Base-by-base conservation (phyloP, 2,113 vertebrate genomes). In the Grus americana region DNA sequence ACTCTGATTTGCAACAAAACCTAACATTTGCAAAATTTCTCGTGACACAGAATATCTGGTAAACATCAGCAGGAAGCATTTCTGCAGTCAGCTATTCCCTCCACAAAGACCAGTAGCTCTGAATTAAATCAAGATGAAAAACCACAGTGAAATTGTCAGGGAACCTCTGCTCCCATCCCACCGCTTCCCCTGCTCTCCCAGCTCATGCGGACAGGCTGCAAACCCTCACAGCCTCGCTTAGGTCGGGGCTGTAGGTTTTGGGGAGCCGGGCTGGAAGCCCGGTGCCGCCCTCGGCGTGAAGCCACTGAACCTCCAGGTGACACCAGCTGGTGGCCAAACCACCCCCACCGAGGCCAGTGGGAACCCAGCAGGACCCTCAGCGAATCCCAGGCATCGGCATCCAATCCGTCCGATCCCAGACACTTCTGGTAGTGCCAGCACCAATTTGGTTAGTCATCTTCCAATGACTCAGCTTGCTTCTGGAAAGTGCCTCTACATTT, bases 101-200 rank as follows among this genome's bases (percentile, higher is more conserved):
- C 79, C 46, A 65, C 12, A 44, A 88, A 88, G 32, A 61, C 78
- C 65, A 80, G 84, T 78, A 86, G 76, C 73, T 67, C 73, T 88
- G 74, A 95, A 84, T 84, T 58, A 93, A 94, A 91, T 66, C 93
- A 91, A 71, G 55, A 87, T 59, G 84, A 71, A 78, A 83, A 96
- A 58, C 8, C 55, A 62, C 59, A 67, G 80, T 18, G 29, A 84
- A 81, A 81, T 23, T 70, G 24, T 49, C 72, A 80, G 59, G 36
- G 18, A 95, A 86, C 4, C 21, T 88, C 50, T 86, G 34, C 30
- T 90, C 44, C 27, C 58, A 34, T 26, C 20, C 34, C 23, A n/a
- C 15, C 26, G 38, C 16, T 63, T 71, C 46, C n/a, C 34, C 18
- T 23, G 24, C 16, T 46, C 36, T 57, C 34, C 26, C 72, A 66